Percentiles rank a stretch among this genome's conserved stretches.
These are phyloP conservation scores for Bubo bubo DNA, from an alignment of 2,113 vertebrate species.

Conservation along the genomic window DNA sequence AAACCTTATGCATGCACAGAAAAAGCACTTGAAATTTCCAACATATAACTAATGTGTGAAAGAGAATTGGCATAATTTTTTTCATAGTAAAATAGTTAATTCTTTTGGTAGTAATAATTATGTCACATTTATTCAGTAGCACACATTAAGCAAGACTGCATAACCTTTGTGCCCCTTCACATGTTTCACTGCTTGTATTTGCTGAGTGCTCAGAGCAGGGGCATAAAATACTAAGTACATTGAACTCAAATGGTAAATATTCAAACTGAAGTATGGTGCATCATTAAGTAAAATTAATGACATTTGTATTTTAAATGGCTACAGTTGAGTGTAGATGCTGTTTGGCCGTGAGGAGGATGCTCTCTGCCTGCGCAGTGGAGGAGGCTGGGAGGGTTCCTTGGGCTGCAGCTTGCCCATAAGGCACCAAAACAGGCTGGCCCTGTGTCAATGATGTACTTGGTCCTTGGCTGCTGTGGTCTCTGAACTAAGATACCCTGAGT, in stretches of 20 bases:
- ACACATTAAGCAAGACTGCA: neutral
- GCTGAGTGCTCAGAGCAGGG: neutral
- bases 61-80: neutral
- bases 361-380: rapidly evolving
- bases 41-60: neutral
- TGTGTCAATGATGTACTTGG: neutral
- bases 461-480: neutral
- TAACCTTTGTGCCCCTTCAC: neutral
- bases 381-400: neutral
- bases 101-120: neutral
- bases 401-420: neutral
- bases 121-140: neutral
- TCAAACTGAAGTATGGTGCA: neutral
- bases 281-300: constrained; percentile 6
- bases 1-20: neutral
- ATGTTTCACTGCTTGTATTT: neutral
- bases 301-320: neutral
- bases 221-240: neutral
- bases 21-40: neutral
- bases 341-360: neutral
- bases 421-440: neutral
- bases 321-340: neutral
- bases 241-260: neutral
- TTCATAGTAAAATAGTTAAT: neutral
- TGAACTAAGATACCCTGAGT: neutral